Evolutionary conservation across 1,140 invertebrate genomes (phyloP), one percentile per base, ranked within the genome.

Genomic region (Anthonomus grandis): DNA sequence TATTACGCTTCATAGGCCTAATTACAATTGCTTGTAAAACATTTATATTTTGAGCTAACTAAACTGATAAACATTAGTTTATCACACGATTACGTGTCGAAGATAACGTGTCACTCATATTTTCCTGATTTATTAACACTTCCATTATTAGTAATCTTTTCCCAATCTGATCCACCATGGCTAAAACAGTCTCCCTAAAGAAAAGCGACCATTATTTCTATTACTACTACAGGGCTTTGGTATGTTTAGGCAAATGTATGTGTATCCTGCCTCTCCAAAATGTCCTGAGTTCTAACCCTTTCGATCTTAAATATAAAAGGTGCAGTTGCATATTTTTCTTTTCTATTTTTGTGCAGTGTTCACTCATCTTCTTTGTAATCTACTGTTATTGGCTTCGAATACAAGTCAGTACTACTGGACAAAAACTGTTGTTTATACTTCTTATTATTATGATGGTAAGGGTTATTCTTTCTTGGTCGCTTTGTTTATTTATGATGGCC

Each of bases 321-420:
- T 42, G 13, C 19, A 52, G 50, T 15, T 42, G 22, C 13, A 17
- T 22, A 17, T 24, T 52, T 15, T 1, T 25, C 2, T 52, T 42
- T 6, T 36, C 47, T 1, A n/a, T 49, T n/a, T 36, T n/a, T 12
- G 4, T 22, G 15, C 46, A 49, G 22, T 27, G 51, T 44, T 27
- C 39, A 41, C 17, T 48, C 19, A 0, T 63, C 51, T 44, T 60
- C 50, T 37, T 60, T 24, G n/a, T 63, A 58, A 37, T 63, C 55
- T 17, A 34, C 25, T 21, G 51, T 51, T 58, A 19, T 2, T 19
- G 3, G 3, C 19, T 22, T 23, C 18, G 12, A 9, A 37, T 41
- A 12, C 8, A 13, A 5, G 12, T 19, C 23, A 37, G n/a, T 22
- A 21, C 18, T 17, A 37, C 58, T 18, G 8, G 22, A 3, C 5